A percentile compares a stretch with the other conserved stretches of the same genome.
These are phyloP conservation scores for Meandrina meandrites DNA, from an alignment of 92 coral and sea anemone species.

Conservation along the genomic window DNA sequence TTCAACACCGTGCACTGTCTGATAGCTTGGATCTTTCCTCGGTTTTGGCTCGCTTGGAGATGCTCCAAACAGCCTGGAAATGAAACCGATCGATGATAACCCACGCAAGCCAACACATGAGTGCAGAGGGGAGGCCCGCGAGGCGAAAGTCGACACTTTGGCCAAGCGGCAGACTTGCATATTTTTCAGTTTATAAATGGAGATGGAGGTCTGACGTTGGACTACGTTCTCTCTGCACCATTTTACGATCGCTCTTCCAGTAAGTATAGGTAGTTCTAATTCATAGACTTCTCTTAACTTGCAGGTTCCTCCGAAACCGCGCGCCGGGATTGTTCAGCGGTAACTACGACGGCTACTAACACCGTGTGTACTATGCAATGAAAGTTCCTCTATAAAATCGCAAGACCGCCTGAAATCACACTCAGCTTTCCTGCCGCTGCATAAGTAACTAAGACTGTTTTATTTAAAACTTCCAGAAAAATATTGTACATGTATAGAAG, in stretches of 20 bases:
- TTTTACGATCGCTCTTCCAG: neutral
- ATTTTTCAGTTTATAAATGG: neutral
- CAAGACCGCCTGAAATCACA: no score
- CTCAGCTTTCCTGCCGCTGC: no score
- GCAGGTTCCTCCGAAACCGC: no score
- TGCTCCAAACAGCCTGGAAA: constrained; percentile 58
- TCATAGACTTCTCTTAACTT: neutral
- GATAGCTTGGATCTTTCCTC: constrained; percentile 44
- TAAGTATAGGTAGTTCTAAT: neutral
- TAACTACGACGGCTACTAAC: neutral
- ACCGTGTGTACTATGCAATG: neutral
- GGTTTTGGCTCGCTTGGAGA: constrained; percentile 61
- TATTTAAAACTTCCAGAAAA: no score
- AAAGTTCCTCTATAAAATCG: neutral
- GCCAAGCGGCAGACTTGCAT: constrained; percentile 33
- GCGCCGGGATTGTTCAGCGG: neutral
- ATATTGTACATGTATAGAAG: no score
- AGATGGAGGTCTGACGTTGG: no score
- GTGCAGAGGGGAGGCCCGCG: constrained; percentile 24
- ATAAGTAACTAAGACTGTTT: no score
- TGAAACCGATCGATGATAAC: constrained; percentile 23
- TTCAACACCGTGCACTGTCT: constrained; percentile 70
- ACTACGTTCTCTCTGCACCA: neutral
- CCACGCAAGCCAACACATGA: neutral
- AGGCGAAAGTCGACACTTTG: neutral